These are phyloP conservation scores for Hipparchia semele DNA, from an alignment of 2,888 invertebrate species.

Conservation along the genomic window DNA sequence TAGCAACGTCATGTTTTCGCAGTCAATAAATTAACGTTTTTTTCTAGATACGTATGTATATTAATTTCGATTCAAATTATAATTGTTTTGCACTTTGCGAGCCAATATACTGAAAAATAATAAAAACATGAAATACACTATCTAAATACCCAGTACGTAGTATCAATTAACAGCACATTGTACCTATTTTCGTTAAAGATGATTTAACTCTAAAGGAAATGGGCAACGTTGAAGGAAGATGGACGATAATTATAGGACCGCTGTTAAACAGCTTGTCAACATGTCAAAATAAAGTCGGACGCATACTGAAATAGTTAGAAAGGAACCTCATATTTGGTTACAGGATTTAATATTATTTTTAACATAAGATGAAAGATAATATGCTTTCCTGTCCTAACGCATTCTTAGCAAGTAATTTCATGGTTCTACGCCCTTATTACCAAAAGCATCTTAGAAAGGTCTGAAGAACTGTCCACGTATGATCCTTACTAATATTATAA, in stretches of 20 bases:
- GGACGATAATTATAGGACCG: conserved; percentile 30
- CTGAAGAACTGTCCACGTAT: too few species aligned
- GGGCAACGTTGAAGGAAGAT: conserved; percentile 21
- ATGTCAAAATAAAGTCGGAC: conserved; percentile 16
- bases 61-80: not conserved
- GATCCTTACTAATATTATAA: too few species aligned
- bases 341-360: conserved; percentile 13
- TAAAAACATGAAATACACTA: too few species aligned
- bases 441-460: too few species aligned
- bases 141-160: not conserved
- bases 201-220: conserved; percentile 28
- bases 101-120: too few species aligned
- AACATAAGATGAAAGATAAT: conserved; percentile 3
- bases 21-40: conserved; percentile 15
- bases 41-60: conserved; percentile 25
- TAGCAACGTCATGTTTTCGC: conserved; percentile 45
- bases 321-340: conserved; percentile 11
- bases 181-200: conserved; percentile 1
- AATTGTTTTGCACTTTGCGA: too few species aligned
- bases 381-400: not conserved
- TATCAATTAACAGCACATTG: conserved; percentile 9
- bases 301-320: not conserved
- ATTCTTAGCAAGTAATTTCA: not conserved
- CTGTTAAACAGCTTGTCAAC: conserved; percentile 11
- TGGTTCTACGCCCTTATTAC: not conserved